A percentile compares a stretch with the other conserved stretches of the same genome.
Evolutionary conservation across 2,113 vertebrate genomes (phyloP).

Genomic region (Notechis scutatus): DNA sequence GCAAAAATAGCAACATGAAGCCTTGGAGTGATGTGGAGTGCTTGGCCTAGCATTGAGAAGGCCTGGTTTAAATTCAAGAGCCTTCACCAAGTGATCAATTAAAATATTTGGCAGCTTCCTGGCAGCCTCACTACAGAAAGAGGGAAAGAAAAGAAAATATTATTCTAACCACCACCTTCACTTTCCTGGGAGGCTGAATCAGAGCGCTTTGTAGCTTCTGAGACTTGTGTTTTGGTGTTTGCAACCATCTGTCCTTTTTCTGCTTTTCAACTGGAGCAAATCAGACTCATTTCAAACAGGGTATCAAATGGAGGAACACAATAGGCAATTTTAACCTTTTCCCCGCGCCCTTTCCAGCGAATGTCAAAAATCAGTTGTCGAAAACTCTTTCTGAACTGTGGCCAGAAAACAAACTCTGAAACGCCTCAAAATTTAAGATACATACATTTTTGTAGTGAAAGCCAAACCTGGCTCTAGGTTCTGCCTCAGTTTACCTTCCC

Average conservation of each 20-base stretch:
- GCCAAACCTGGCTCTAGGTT: no score
- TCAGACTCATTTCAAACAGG: neutral
- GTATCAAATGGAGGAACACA: neutral
- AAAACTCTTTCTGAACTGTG: neutral
- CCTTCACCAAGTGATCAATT: neutral
- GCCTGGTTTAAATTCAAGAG: neutral
- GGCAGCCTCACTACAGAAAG: neutral
- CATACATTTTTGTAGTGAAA: neutral
- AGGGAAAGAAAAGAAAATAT: neutral
- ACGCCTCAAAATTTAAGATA: neutral
- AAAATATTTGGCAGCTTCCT: neutral
- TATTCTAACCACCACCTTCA: neutral
- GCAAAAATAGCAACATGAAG: neutral
- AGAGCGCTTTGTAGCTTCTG: neutral
- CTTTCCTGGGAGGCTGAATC: neutral
- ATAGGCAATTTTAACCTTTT: neutral
- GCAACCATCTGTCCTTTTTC: neutral
- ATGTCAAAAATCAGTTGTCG: neutral
- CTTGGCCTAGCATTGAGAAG: neutral
- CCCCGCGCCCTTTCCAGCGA: neutral
- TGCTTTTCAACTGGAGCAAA: neutral
- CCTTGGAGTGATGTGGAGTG: neutral
- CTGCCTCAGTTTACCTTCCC: no score
- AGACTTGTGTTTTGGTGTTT: neutral
- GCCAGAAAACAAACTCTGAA: neutral